Base-by-base conservation (phyloP, 2,113 vertebrate genomes). In the Rhinichthys klamathensis region DNA sequence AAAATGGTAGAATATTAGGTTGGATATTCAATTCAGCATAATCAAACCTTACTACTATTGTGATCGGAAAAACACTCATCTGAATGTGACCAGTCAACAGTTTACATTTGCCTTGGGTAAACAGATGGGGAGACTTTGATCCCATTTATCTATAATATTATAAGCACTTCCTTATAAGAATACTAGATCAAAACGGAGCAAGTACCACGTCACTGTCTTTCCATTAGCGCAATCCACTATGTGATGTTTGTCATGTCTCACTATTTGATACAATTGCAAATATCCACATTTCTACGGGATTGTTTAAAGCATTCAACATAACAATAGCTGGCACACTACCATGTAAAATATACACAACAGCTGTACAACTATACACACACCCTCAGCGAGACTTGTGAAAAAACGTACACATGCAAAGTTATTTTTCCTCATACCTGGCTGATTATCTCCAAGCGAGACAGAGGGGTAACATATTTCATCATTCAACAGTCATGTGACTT, bases 141-240 rank as follows among this genome's bases (percentile, higher is more conserved):
- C 79, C 44, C 79, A 82, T 85, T 58, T 63, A 51, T 41, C 32
- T 30, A 38, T 70, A 30, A 88, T 49, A 65, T 27, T 23, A 44
- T 18, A 23, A 80, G 27, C 13, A 63, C 86, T 87, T 87, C 83
- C 83, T 78, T 32, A 38, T 79, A 61, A 60, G 58, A 44, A 27
- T 27, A 70, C 44, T 65, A 51, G 46, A 81, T 27, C 32, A 75
- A 12, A 82, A 86, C 27, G 38, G 44, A 54, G 13, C 44, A 15
- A 11, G 32, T 0, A 70, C 18, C 11, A 46, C 12, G 11, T 16
- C 21, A 27, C 74, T 25, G 6, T 38, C 4, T 30, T 76, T 51
- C 30, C 12, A 78, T 65, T 54, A 41, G 61, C 23, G 25, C 25
- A 49, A n/a, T 49, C 79, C n/a, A 21, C 49, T 38, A 4, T 27